Base-by-base conservation (phyloP, 2,797 vertebrate species). In the Perodicticus potto region DNA sequence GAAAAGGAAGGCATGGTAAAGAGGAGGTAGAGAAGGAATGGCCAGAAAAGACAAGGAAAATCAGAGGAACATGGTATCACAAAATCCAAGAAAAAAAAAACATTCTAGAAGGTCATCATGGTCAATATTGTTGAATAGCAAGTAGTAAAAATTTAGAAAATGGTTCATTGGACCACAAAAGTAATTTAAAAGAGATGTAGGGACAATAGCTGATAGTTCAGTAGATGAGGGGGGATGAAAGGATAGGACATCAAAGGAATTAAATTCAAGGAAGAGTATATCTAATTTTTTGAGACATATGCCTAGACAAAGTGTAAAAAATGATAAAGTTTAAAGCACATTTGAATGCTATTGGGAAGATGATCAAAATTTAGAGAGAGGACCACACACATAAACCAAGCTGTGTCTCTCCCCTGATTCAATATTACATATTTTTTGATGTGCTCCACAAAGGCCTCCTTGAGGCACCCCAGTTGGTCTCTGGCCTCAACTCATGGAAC, bases 251-350 rank as follows among this genome's bases (percentile, higher is more conserved):
- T 81, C 65, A 86, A 92, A 87, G 32, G 32, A 87, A 80, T 80
- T 45, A 59, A 93, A 61, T 93, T 84, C 88, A 85, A 67, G 32
- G n/a, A 92, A 76, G 29, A 27, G 34, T 27, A 77, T 11, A 57
- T 11, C 72, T 72, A 57, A 82, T 29, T 76, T 43, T 86, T 59
- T 45, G 37, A 80, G 12, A 81, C 57, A 29, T 29, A 89, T 73
- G 55, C 0, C 4, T 27, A 6, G 25, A 70, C 78, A 94, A 86
- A 4, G 7, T 16, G 76, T 90, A 84, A 80, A 80, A 59, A 23
- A 72, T 59, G n/a, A 20, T 77, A 69, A 32, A 73, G 14, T 81
- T 67, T 12, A 90, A 5, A 87, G 27, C 20, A 61, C 4, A 2
- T 86, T 34, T 81, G 12, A 83, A 76, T 67, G 27, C 7, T 57